Evolutionary conservation across 2,797 vertebrate species (phyloP).

Genomic region (Onychomys arenicola): DNA sequence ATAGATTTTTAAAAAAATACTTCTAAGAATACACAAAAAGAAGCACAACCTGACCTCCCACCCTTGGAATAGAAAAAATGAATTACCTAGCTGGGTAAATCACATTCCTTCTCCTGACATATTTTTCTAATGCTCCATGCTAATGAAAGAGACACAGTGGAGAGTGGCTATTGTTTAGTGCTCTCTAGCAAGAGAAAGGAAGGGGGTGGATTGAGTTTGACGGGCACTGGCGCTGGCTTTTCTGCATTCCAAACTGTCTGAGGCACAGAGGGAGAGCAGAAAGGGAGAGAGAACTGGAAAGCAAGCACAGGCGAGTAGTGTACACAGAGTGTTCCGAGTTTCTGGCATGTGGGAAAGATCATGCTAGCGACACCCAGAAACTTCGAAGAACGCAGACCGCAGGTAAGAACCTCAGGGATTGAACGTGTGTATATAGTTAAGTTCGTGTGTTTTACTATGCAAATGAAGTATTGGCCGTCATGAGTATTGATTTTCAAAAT

Average conservation of each 20-base stretch:
- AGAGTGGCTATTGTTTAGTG: constrained; percentile 85
- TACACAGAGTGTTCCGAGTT: constrained; percentile 63
- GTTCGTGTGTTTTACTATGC: background rate
- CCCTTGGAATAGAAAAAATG: constrained; percentile 71
- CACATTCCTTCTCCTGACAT: constrained; percentile 48
- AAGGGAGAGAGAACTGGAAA: background rate
- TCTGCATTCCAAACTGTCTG: constrained; percentile 89
- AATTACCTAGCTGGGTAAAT: constrained; percentile 43
- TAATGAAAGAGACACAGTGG: constrained; percentile 54
- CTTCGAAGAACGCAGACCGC: constrained; percentile 84
- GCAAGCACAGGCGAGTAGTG: background rate
- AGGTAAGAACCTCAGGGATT: constrained; percentile 85
- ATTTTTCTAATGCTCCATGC: constrained; percentile 5
- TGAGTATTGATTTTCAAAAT: constrained; percentile 24
- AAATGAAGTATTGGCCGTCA: constrained; percentile 48
- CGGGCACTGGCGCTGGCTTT: constrained; percentile 87
- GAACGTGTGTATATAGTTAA: constrained; percentile 43
- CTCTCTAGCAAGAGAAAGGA: constrained; percentile 78
- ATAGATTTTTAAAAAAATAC: constrained; percentile 64
- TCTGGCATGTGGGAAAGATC: constrained; percentile 80
- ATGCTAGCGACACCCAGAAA: constrained; percentile 83
- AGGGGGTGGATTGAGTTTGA: constrained; percentile 78
- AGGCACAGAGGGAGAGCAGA: constrained; percentile 72
- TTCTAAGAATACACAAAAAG: constrained; percentile 60
- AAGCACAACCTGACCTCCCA: constrained; percentile 17